Evolutionary conservation across 2,888 invertebrate species (phyloP).

Genomic region (Drosophila mercatorum): DNA sequence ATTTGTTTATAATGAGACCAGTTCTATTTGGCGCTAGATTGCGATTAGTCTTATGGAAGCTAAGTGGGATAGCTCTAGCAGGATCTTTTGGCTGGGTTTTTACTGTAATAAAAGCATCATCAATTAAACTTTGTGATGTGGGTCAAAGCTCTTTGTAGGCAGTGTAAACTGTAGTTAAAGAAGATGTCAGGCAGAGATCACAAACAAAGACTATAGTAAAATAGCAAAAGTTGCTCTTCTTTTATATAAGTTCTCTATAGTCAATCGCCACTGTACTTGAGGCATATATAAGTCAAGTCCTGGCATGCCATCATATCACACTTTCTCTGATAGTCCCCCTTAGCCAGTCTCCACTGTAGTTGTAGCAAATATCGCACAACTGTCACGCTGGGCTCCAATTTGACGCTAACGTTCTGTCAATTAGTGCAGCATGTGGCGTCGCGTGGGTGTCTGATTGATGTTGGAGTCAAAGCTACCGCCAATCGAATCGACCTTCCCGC

Average conservation of each 20-base stretch:
- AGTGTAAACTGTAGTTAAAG: not conserved
- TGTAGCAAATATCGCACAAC: conserved; percentile 23
- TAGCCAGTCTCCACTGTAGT: conserved; percentile 40
- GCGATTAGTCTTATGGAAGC: not conserved
- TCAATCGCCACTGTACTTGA: not conserved
- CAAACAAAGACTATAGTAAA: too few relatives aligned
- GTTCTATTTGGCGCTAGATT: conserved; percentile 2
- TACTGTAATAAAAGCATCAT: not conserved
- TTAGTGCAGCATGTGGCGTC: conserved; percentile 53
- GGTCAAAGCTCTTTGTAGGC: not conserved
- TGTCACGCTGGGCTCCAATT: conserved; percentile 60
- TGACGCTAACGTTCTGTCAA: conserved; percentile 72
- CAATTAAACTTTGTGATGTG: not conserved
- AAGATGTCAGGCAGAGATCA: not conserved
- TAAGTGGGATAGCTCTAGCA: not conserved
- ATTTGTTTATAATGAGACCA: not conserved
- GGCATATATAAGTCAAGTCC: not conserved
- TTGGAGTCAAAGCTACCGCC: conserved; percentile 57
- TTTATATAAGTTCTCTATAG: not conserved
- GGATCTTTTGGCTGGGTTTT: not conserved
- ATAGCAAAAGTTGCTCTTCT: too few relatives aligned
- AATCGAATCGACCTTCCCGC: conserved; percentile 11
- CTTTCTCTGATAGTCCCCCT: not conserved
- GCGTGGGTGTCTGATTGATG: conserved; percentile 74
- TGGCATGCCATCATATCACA: too few relatives aligned